Evolutionary conservation across 1,140 invertebrate genomes (phyloP).

Genomic region (Macrotrachela quadricornifera): DNA sequence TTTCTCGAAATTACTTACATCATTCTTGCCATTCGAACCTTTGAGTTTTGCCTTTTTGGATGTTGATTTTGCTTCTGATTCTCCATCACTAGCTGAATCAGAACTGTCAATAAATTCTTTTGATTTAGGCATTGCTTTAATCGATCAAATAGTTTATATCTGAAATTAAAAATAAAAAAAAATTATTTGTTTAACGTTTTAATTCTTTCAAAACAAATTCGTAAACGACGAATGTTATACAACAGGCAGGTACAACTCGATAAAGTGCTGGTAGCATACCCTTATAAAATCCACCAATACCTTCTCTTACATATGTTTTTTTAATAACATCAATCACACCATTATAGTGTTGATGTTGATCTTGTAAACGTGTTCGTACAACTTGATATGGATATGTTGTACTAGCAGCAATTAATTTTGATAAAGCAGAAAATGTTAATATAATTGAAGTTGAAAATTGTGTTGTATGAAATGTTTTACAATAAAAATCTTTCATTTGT

Average conservation of each 20-base stretch:
- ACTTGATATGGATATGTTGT: slow-evolving; percentile 93
- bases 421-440: slow-evolving; percentile 59
- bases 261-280: slow-evolving; percentile 65
- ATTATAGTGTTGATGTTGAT: slow-evolving; percentile 67
- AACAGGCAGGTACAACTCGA: slow-evolving; percentile 73
- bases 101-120: too few relatives aligned
- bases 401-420: slow-evolving; percentile 75
- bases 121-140: too few relatives aligned
- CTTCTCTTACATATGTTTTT: slow-evolving; percentile 66
- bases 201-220: slow-evolving; percentile 35
- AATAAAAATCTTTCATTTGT: slow-evolving; percentile 60
- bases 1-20: too few relatives aligned
- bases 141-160: too few relatives aligned
- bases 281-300: slow-evolving; percentile 78
- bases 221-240: slow-evolving; percentile 83
- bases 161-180: too few relatives aligned
- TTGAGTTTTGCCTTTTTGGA: too few relatives aligned
- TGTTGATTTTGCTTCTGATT: too few relatives aligned
- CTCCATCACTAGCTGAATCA: too few relatives aligned
- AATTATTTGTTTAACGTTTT: too few relatives aligned
- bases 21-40: too few relatives aligned
- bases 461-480: slow-evolving; percentile 34
- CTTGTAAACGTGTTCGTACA: slow-evolving; percentile 74
- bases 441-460: too few relatives aligned
- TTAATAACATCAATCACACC: slow-evolving; percentile 63